Conservation (phyloP, 35 echinoderm and acorn worm genomes). For the Chiridota heheva region DNA sequence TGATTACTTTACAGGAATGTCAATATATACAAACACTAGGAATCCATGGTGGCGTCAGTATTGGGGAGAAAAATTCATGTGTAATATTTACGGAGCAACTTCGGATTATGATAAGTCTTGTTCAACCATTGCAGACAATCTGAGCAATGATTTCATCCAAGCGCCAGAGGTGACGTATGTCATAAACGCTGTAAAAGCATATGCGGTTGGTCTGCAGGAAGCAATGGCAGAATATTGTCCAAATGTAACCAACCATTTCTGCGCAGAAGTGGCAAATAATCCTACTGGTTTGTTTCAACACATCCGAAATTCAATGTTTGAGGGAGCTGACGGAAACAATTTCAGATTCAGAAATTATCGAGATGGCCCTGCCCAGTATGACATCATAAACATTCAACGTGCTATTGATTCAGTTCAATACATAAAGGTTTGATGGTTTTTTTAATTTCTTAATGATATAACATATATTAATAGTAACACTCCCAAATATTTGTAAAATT, state of each 20-base stretch:
- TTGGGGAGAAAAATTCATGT: constrained; percentile 62
- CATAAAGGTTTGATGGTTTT: background rate
- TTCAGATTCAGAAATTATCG: constrained; percentile 67
- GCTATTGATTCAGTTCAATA: background rate
- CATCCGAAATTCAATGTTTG: constrained; percentile 44
- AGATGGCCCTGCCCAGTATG: constrained; percentile 69
- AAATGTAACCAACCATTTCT: constrained; percentile 52
- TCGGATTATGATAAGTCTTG: constrained; percentile 21
- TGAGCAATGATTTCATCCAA: constrained; percentile 32
- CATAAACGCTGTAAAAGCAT: constrained; percentile 69
- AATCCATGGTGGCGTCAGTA: constrained; percentile 90
- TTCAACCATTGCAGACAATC: constrained; percentile 1
- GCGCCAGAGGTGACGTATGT: constrained; percentile 76
- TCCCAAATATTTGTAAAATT: too few species aligned
- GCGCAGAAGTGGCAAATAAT: constrained; percentile 52
- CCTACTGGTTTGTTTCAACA: constrained; percentile 33
- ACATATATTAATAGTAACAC: background rate
- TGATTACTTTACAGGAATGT: constrained; percentile 51
- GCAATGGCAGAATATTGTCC: constrained; percentile 69
- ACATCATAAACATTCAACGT: constrained; percentile 64
- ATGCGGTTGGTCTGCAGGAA: constrained; percentile 73
- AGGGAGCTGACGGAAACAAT: constrained; percentile 31
- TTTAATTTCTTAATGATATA: background rate
- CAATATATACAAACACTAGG: constrained; percentile 54
- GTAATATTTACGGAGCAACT: constrained; percentile 45